These are phyloP conservation scores for Calidris pugnax DNA, from an alignment of 2,113 vertebrate genomes.

Conservation along the genomic window DNA sequence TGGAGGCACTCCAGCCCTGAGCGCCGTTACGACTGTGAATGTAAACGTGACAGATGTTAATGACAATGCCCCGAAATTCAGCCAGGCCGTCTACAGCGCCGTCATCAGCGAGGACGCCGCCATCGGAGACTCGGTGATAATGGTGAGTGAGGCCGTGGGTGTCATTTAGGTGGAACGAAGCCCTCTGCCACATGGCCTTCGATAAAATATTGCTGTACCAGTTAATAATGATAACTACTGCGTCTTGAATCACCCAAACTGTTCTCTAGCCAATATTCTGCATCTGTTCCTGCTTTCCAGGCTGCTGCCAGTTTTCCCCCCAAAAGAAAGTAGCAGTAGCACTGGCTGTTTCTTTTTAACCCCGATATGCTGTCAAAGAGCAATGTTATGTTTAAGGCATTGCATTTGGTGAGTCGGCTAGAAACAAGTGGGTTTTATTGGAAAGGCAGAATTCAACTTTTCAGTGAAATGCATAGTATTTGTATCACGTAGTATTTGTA, in stretches of 20 bases:
- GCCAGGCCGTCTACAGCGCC: conserved; percentile 83
- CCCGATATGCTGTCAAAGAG: neutral
- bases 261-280: neutral
- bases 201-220: neutral
- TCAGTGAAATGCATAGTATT: neutral
- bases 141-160: conserved; percentile 68
- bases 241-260: neutral
- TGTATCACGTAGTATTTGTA: neutral
- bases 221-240: neutral
- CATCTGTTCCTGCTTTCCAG: neutral
- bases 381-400: neutral
- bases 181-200: neutral
- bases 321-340: neutral
- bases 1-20: conserved; percentile 89
- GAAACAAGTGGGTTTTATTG: neutral
- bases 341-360: neutral
- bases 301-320: neutral
- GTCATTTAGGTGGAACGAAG: accelerated
- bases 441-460: neutral
- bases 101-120: conserved; percentile 89
- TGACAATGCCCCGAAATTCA: conserved; percentile 91
- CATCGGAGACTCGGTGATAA: conserved; percentile 84
- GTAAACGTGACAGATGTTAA: conserved; percentile 95
- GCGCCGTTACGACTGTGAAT: conserved; percentile 87
- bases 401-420: neutral